These are phyloP conservation scores for Erythrolamprus reginae DNA, from an alignment of 2,113 vertebrate species.

Conservation along the genomic window DNA sequence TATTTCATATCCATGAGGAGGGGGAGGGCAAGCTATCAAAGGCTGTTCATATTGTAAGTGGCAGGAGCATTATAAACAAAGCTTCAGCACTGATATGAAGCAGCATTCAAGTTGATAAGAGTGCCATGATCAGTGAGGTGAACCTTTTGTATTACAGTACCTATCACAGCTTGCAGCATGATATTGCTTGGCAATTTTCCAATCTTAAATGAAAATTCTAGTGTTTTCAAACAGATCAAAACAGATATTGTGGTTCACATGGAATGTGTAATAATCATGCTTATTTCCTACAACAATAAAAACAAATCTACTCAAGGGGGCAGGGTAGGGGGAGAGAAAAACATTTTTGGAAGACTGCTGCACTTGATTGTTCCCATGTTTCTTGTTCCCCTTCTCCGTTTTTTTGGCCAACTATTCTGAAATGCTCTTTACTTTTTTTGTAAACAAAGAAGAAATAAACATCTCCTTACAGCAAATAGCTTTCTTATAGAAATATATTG, in stretches of 20 bases:
- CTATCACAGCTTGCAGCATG: slow-evolving; percentile 7
- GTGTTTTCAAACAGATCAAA: not conserved
- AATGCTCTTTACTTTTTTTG: not conserved
- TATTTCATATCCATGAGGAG: not conserved
- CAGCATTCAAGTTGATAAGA: slow-evolving; percentile 25
- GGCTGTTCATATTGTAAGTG: slow-evolving; percentile 46
- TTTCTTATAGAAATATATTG: not conserved
- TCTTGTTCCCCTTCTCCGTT: not conserved
- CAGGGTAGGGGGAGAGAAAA: not conserved
- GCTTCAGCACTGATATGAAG: slow-evolving; percentile 35
- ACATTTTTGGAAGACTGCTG: not conserved
- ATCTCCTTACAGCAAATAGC: not conserved
- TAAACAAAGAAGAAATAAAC: not conserved
- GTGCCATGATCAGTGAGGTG: not conserved
- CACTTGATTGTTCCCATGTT: not conserved
- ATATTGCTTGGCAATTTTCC: slow-evolving; percentile 22
- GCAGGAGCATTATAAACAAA: slow-evolving; percentile 15
- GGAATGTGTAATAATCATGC: not conserved
- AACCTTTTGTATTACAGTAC: not conserved
- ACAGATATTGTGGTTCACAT: slow-evolving; percentile 20
- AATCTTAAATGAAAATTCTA: slow-evolving; percentile 31
- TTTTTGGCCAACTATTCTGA: not conserved
- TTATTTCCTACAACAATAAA: slow-evolving; percentile 12
- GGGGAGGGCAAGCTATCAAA: slow-evolving; percentile 29
- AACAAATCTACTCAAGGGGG: not conserved